Evolutionary conservation across 2,113 vertebrate species (phyloP).

Genomic region (Esox niger): DNA sequence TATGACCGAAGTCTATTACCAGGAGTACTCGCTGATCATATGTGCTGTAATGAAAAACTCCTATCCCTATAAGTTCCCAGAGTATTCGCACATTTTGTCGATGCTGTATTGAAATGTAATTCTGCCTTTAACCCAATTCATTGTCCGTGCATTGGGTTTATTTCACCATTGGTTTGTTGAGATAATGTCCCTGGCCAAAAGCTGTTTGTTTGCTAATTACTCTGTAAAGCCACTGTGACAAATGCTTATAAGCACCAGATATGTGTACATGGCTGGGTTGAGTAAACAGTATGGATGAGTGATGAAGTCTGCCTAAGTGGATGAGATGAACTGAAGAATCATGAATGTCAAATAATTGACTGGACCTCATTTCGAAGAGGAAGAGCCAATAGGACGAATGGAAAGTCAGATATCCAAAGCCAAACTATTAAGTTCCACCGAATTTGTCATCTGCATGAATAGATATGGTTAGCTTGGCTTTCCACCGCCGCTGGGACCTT

Average conservation of each 20-base stretch:
- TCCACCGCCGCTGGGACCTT: not conserved
- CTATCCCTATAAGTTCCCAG: no score
- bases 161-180: conserved; percentile 6
- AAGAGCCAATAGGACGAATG: not conserved
- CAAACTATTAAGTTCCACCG: no score
- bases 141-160: conserved; percentile 11
- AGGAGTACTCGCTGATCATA: no score
- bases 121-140: not conserved
- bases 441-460: no score
- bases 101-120: not conserved
- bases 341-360: no score
- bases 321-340: not conserved
- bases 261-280: conserved; percentile 24
- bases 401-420: not conserved
- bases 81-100: not conserved
- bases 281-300: conserved; percentile 24
- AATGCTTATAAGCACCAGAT: conserved; percentile 29
- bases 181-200: conserved; percentile 19
- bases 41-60: no score
- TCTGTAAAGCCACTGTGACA: conserved; percentile 23
- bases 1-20: no score
- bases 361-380: no score
- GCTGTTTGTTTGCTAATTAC: conserved; percentile 42
- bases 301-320: conserved; percentile 12
- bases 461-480: no score